phyloP scores from a whole-genome alignment of 1,140 invertebrate species.

The Parapsyche elsis region DNA sequence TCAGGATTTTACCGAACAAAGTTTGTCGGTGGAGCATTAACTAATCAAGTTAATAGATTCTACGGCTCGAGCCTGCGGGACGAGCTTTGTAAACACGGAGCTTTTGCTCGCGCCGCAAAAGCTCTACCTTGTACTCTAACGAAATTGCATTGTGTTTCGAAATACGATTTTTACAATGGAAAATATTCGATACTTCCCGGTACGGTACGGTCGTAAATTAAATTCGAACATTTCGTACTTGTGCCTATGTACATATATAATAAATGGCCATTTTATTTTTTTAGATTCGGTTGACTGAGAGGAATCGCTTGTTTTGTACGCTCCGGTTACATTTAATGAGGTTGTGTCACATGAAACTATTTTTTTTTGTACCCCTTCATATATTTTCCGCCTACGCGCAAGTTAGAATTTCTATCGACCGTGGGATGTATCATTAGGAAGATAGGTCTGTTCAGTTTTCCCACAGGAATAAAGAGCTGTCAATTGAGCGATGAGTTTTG shows the following conservation, averaged over 20 bases:
- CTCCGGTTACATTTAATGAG: not conserved
- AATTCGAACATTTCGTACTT: too few species aligned
- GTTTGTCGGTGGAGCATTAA: not conserved
- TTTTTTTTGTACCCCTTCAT: not conserved
- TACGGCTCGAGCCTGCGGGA: not conserved
- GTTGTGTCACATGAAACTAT: not conserved
- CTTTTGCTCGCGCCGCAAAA: not conserved
- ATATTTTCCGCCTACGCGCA: not conserved
- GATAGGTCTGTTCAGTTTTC: not conserved
- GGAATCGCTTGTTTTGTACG: not conserved
- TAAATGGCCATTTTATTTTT: too few species aligned
- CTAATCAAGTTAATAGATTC: slow-evolving; percentile 34
- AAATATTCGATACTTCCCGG: too few species aligned
- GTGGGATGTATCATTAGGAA: slow-evolving; percentile 2
- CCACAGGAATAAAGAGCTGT: not conserved
- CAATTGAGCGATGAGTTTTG: not conserved
- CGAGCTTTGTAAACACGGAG: not conserved
- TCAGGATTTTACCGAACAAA: not conserved
- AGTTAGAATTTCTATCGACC: not conserved
- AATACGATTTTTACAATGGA: too few species aligned
- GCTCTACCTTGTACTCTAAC: not conserved
- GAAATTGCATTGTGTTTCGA: too few species aligned
- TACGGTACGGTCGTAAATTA: too few species aligned
- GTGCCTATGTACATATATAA: too few species aligned
- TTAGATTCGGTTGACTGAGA: not conserved